Evolutionary conservation across 2,113 vertebrate species (phyloP).

Genomic region (Verasper variegatus): DNA sequence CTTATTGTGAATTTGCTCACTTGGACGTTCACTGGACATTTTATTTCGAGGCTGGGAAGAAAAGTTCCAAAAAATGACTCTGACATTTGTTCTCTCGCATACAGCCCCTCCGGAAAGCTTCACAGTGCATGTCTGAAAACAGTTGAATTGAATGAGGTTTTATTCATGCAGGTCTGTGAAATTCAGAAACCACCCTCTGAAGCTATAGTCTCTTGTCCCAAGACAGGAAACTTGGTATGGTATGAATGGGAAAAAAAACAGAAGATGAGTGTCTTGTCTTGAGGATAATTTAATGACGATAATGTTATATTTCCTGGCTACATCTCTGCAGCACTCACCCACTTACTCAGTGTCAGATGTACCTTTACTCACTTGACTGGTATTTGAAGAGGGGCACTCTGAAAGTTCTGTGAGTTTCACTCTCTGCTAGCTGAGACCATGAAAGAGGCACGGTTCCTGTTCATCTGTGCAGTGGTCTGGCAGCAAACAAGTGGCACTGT

Average conservation of each 20-base stretch:
- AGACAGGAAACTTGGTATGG: background rate
- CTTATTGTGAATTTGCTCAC: too few relatives aligned
- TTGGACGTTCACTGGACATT: too few relatives aligned
- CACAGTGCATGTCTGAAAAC: too few relatives aligned
- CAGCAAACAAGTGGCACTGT: too few relatives aligned
- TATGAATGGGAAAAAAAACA: too few relatives aligned
- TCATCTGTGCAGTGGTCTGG: background rate
- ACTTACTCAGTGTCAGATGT: background rate
- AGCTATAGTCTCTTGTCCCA: background rate
- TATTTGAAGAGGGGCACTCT: background rate
- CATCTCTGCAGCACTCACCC: background rate
- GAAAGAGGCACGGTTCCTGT: background rate
- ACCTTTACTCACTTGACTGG: background rate
- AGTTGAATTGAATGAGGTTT: too few relatives aligned
- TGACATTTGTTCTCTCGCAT: too few relatives aligned
- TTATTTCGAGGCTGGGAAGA: too few relatives aligned
- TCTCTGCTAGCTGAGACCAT: background rate
- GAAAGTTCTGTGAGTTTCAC: background rate
- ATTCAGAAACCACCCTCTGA: too few relatives aligned
- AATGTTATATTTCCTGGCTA: background rate
- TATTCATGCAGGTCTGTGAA: too few relatives aligned
- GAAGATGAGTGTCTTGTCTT: background rate
- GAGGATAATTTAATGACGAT: background rate
- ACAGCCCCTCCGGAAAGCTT: too few relatives aligned
- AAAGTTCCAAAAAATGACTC: too few relatives aligned